Evolutionary conservation across 2,113 vertebrate genomes (phyloP), one percentile per base, ranked within the genome.

Genomic region (Neodontobutis hainanensis): DNA sequence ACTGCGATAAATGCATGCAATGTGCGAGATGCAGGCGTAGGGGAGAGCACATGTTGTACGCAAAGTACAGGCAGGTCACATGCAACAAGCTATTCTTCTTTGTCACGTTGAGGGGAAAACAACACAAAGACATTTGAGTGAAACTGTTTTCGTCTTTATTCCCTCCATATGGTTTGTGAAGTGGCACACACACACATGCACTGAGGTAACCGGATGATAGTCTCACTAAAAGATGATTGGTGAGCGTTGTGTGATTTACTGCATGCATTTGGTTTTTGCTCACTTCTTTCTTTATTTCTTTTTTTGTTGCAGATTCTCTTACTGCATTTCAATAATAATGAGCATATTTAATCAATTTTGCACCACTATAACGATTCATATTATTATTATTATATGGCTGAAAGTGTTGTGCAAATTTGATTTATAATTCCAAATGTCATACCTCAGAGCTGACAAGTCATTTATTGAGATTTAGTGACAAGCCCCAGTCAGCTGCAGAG

Each of bases 151-250:
- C 58, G 49, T 71, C 77, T 84, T 85, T 77, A 89, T 88, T 82
- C 38, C 44, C 82, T 77, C 81, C 89, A 89, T 87, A 88, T 89
- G 89, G 86, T 79, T 53, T 77, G 57, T 83, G 83, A 77, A 85
- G 66, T 40, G 75, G 61, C 56, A 81, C 84, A 88, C 85, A 80
- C 58, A 68, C 85, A 80, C 74, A 81, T 78, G 55, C 77, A 16
- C 55, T 80, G 87, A 83, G 82, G 83, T 84, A 76, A 85, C 64
- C 60, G 83, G 78, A 87, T 78, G 81, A 81, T 82, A 81, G 85
- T 84, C 84, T 82, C 82, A 68, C 75, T 9, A 76, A 80, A 84
- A 75, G 87, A 85, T 76, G 87, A 79, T 36, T 80, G 71, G 59
- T 58, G 77, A 76, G 44, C 55, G 44, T 63, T 77, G 78, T 67